Percentiles rank a stretch among this genome's conserved stretches.
Evolutionary conservation across 2,113 vertebrate genomes (phyloP).

Genomic region (Pelmatolapia mariae): DNA sequence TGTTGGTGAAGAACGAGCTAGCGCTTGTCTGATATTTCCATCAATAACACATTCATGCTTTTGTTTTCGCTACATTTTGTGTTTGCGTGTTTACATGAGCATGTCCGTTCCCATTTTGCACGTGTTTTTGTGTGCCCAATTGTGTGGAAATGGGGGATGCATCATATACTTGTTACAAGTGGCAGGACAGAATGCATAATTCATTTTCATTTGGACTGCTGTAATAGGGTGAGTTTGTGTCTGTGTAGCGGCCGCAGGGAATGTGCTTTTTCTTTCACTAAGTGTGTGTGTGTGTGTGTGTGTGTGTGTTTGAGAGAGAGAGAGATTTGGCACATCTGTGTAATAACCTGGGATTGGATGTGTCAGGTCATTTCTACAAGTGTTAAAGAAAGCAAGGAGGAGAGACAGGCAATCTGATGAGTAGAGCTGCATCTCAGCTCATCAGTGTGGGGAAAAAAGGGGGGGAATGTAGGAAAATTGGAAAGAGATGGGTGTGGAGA

Average conservation of each 20-base stretch:
- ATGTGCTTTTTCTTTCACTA: slow-evolving; percentile 7
- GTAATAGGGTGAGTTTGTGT: slow-evolving; percentile 27
- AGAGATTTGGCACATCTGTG: slow-evolving; percentile 62
- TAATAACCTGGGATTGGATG: slow-evolving; percentile 75
- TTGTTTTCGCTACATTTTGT: neutral
- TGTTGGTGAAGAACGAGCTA: neutral
- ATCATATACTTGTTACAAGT: slow-evolving; percentile 57
- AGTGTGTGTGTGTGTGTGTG: slow-evolving; percentile 9
- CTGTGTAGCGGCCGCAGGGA: neutral
- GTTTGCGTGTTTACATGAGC: neutral
- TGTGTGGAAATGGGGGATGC: slow-evolving; percentile 56
- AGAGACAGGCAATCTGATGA: slow-evolving; percentile 61
- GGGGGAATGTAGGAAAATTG: neutral
- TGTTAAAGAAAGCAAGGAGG: slow-evolving; percentile 68
- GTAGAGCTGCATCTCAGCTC: slow-evolving; percentile 26
- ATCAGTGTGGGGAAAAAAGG: neutral
- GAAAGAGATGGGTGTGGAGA: neutral
- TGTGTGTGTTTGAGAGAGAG: neutral
- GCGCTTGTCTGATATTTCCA: neutral
- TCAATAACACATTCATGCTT: neutral
- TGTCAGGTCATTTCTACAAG: slow-evolving; percentile 79
- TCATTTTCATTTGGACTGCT: slow-evolving; percentile 72
- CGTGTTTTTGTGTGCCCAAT: slow-evolving; percentile 26
- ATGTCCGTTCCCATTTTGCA: slow-evolving; percentile 11
- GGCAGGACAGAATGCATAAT: slow-evolving; percentile 69